A percentile compares a stretch with the other conserved stretches of the same genome.
These are phyloP conservation scores for Drosophila sulfurigaster DNA, from an alignment of 1,140 invertebrate genomes.

Conservation along the genomic window DNA sequence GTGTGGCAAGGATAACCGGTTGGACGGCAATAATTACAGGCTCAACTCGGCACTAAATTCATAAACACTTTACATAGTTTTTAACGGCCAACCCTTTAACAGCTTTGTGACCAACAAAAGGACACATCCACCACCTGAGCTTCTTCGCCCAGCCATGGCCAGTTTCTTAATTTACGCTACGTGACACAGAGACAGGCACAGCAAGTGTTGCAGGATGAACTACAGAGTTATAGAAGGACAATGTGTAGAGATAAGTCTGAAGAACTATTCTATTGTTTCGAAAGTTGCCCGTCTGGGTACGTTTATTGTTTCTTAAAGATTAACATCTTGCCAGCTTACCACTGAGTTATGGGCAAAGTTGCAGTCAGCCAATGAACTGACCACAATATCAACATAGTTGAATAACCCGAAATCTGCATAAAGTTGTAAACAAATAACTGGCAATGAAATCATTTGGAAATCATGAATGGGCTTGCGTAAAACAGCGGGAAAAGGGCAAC, in stretches of 20 bases:
- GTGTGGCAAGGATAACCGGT: constrained; percentile 39
- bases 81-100: constrained; percentile 59
- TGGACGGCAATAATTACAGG: constrained; percentile 41
- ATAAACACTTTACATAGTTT: constrained; percentile 82
- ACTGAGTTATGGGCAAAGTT: constrained; percentile 62
- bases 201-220: background rate
- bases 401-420: constrained; percentile 1
- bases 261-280: constrained; percentile 55
- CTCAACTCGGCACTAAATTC: constrained; percentile 68
- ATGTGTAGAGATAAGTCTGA: constrained; percentile 5
- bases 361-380: constrained; percentile 52
- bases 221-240: background rate
- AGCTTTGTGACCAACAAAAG: constrained; percentile 61
- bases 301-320: constrained; percentile 75
- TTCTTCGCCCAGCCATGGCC: constrained; percentile 27
- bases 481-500: constrained; percentile 22
- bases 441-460: constrained; percentile 53
- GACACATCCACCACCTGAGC: constrained; percentile 39
- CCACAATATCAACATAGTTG: constrained; percentile 36
- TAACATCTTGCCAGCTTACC: constrained; percentile 51
- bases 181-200: constrained; percentile 39
- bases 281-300: constrained; percentile 40
- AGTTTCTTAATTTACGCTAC: constrained; percentile 72
- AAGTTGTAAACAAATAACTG: constrained; percentile 20
- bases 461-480: constrained; percentile 76